phyloP scores from a whole-genome alignment of 1,140 invertebrate species.

The Argopecten irradians region DNA sequence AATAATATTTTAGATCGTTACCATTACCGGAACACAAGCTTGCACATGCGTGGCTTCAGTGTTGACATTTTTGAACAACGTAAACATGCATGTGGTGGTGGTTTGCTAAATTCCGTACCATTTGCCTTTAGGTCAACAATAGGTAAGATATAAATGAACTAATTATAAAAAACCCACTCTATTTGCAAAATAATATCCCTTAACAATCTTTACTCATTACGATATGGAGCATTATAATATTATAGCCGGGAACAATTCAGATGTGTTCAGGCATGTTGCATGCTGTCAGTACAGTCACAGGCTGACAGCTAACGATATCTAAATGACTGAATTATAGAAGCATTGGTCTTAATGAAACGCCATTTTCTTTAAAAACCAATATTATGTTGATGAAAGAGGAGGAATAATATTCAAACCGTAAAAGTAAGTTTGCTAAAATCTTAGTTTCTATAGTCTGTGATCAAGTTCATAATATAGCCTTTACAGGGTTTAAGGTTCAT shows the following conservation, averaged over 20 bases:
- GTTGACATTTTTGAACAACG: slow-evolving; percentile 17
- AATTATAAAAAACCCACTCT: not conserved
- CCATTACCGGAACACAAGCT: not conserved
- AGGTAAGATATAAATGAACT: not conserved
- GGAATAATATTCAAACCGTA: too few species aligned
- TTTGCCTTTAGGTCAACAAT: not conserved
- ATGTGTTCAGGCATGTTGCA: slow-evolving; percentile 6
- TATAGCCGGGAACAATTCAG: not conserved
- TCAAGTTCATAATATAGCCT: too few species aligned
- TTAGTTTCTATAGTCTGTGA: too few species aligned
- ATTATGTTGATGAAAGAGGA: too few species aligned
- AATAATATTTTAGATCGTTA: not conserved
- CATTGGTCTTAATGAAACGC: too few species aligned
- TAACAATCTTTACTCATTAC: not conserved
- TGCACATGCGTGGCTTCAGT: not conserved
- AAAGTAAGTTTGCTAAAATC: too few species aligned
- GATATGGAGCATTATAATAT: not conserved
- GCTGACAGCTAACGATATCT: too few species aligned
- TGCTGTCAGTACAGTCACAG: too few species aligned
- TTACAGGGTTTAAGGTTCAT: too few species aligned
- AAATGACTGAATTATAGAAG: too few species aligned
- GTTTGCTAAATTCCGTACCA: not conserved
- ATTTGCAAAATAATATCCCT: not conserved
- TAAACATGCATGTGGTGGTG: not conserved
- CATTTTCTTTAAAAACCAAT: too few species aligned